These are phyloP conservation scores for Drosophila simulans DNA, from an alignment of 1,140 invertebrate genomes.

Conservation along the genomic window DNA sequence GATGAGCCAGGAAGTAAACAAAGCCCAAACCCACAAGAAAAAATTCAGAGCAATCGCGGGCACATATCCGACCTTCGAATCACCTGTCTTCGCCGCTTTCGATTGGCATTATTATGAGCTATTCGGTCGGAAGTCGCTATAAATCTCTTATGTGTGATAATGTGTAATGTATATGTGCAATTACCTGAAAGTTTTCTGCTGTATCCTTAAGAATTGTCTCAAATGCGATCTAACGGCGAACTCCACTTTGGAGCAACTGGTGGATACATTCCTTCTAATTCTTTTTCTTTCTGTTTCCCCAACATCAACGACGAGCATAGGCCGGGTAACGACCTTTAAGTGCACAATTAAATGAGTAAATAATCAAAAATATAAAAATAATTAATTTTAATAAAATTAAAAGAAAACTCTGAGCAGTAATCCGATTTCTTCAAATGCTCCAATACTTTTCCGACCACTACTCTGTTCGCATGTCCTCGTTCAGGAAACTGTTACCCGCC, in stretches of 20 bases:
- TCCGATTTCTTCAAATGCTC: background rate
- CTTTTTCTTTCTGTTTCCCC: conserved; percentile 30
- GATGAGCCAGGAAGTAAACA: conserved; percentile 81
- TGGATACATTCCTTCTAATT: conserved; percentile 45
- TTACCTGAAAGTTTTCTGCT: background rate
- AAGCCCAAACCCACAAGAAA: conserved; percentile 41
- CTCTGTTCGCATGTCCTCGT: conserved; percentile 14
- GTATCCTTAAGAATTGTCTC: conserved; percentile 28
- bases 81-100: background rate
- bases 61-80: conserved; percentile 8
- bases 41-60: background rate
- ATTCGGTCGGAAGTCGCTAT: background rate
- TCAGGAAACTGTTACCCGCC: conserved; percentile 55
- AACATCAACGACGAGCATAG: conserved; percentile 60
- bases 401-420: too few species aligned
- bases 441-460: background rate
- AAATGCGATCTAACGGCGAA: conserved; percentile 59
- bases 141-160: background rate
- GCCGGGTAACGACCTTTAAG: background rate
- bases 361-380: too few species aligned
- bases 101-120: background rate
- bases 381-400: background rate
- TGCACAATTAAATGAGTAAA: background rate
- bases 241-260: conserved; percentile 59
- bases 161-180: too few species aligned